A percentile compares a stretch with the other conserved stretches of the same genome.
Conservation (phyloP, 2,797 vertebrate species). For the Anabas testudineus region DNA sequence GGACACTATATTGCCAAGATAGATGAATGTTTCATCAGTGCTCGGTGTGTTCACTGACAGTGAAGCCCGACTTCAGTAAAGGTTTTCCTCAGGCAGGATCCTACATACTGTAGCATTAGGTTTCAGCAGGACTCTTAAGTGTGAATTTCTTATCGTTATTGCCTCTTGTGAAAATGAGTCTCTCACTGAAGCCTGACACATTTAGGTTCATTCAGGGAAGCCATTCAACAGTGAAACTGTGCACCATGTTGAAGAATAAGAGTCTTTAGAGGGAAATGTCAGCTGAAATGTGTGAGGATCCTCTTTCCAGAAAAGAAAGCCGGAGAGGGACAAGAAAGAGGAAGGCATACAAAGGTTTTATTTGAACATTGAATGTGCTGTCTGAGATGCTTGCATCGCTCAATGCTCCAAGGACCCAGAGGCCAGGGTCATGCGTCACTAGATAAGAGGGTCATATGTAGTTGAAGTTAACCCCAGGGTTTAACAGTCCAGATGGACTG, state of each 20-base stretch:
- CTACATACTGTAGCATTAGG: constrained; percentile 32
- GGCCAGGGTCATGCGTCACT: constrained; percentile 51
- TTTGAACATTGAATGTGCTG: constrained; percentile 45
- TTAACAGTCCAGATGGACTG: constrained; percentile 60
- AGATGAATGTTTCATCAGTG: constrained; percentile 51
- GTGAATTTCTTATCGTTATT: constrained; percentile 61
- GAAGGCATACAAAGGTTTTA: constrained; percentile 40
- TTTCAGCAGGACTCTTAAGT: constrained; percentile 44
- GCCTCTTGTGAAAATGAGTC: constrained; percentile 69
- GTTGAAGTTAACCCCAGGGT: constrained; percentile 64
- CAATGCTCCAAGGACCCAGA: constrained; percentile 27
- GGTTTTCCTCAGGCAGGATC: constrained; percentile 41
- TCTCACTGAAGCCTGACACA: constrained; percentile 56
- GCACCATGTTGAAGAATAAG: constrained; percentile 57
- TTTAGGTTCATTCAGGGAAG: constrained; percentile 64
- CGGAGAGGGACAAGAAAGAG: constrained; percentile 10
- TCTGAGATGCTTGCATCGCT: constrained; percentile 35
- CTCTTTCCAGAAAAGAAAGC: constrained; percentile 19
- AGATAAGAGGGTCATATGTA: constrained; percentile 62
- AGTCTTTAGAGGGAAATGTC: constrained; percentile 62
- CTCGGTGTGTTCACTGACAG: constrained; percentile 42
- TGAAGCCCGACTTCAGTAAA: constrained; percentile 41
- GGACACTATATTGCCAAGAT: constrained; percentile 21
- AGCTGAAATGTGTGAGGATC: constrained; percentile 43
- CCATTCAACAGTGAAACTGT: constrained; percentile 70